Conservation (phyloP, 2,797 vertebrate genomes). For the Chelonia mydas region DNA sequence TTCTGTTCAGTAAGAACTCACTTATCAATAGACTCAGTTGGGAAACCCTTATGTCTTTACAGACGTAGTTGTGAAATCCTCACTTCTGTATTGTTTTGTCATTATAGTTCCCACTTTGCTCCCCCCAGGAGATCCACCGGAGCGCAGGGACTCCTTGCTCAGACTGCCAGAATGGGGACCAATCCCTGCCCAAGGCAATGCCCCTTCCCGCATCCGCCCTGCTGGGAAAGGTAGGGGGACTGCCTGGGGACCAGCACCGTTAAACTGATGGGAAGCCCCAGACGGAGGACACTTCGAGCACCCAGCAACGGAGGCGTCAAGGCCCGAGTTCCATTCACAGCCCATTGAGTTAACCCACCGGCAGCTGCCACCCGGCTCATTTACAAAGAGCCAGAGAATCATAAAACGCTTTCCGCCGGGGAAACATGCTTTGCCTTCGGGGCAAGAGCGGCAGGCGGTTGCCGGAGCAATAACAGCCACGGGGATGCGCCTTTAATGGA, state of each 20-base stretch:
- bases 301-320: not conserved
- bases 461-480: not conserved
- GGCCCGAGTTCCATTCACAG: not conserved
- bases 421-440: not conserved
- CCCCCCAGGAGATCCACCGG: no score
- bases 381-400: not conserved
- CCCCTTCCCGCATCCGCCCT: accelerated
- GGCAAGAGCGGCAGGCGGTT: not conserved
- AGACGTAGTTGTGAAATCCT: no score
- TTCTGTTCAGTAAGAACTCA: no score
- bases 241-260: not conserved
- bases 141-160: no score
- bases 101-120: no score
- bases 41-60: no score
- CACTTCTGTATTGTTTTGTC: no score
- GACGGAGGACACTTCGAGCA: not conserved
- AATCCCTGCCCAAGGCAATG: not conserved
- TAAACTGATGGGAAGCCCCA: not conserved
- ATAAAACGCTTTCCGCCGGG: not conserved
- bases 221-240: no score
- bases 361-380: not conserved
- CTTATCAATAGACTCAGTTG: no score
- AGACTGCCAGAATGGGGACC: not conserved
- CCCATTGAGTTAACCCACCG: not conserved
- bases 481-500: not conserved